Evolutionary conservation across 2,113 vertebrate genomes (phyloP), one percentile per base, ranked within the genome.

Genomic region (Cebidichthys violaceus): DNA sequence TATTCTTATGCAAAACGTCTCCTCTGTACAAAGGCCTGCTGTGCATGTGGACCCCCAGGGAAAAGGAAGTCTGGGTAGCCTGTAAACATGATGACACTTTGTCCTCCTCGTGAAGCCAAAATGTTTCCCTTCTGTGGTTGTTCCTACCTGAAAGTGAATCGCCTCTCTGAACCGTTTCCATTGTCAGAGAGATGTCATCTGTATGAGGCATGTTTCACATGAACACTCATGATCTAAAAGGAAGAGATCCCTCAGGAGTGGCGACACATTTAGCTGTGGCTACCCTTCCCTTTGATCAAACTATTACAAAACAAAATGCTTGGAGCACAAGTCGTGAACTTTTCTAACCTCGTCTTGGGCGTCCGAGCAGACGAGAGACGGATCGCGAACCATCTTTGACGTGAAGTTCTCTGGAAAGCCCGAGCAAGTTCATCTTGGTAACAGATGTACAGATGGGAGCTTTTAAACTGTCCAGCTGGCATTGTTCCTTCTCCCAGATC

Each of bases 81-180:
- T 93, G 91, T 92, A 92, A 92, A 93, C 92, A 90, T 29, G 41
- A 54, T 27, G 74, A 74, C 80, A 1, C 78, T 22, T 65, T 22
- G 52, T 87, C 67, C 41, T 60, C 20, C 45, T 75, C 18, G 5
- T 11, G 20, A 43, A 35, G 18, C 0, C 20, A 37, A 59, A 43
- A 9, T 14, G 18, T 54, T 69, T 55, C 35, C 60, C 74, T 15
- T n/a, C 75, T n/a, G 62, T 64, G 29, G 11, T 60, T 11, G 24
- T 18, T 77, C 17, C 66, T 15, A 11, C 27, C 2, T 47, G 20
- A 39, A 54, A 37, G 45, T 7, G 4, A 45, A 60, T 50, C 6
- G 2, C 6, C 33, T 18, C 41, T n/a, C 54, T 39, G 17, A 20
- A 33, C 24, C 35, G 55, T 71, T 43, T 62, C 55, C 33, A 31